Evolutionary conservation across 1,140 invertebrate species (phyloP).

Genomic region (Cylas formicarius): DNA sequence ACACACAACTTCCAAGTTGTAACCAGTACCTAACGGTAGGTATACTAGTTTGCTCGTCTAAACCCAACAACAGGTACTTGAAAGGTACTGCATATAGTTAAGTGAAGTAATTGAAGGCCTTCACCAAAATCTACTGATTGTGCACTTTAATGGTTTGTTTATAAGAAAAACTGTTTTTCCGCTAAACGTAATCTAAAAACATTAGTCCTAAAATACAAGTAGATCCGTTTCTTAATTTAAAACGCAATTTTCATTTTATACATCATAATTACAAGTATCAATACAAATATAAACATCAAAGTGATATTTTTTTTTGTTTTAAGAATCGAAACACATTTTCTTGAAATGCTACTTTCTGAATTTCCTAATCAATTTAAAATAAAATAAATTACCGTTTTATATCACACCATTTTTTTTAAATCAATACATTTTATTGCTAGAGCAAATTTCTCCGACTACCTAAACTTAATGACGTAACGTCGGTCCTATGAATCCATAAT

Average conservation of each 20-base stretch:
- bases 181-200: conserved; percentile 8
- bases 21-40: too few relatives aligned
- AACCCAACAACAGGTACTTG: conserved; percentile 9
- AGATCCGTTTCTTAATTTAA: too few relatives aligned
- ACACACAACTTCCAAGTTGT: too few relatives aligned
- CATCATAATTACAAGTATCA: conserved; percentile 11
- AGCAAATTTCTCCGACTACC: conserved; percentile 33
- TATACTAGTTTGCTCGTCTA: too few relatives aligned
- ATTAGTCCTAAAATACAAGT: conserved; percentile 8
- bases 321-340: conserved; percentile 3
- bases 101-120: conserved; percentile 32
- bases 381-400: too few relatives aligned
- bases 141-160: conserved; percentile 28
- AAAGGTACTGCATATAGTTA: conserved; percentile 11
- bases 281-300: conserved; percentile 28
- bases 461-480: conserved; percentile 14
- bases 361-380: too few relatives aligned
- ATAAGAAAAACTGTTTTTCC: conserved; percentile 6
- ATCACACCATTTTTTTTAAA: conserved; percentile 18
- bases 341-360: conserved; percentile 1
- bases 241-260: conserved; percentile 13
- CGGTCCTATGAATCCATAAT: too few relatives aligned
- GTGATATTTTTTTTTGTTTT: conserved; percentile 14
- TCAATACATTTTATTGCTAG: conserved; percentile 39
- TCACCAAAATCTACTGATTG: conserved; percentile 40